Evolutionary conservation across 2,888 invertebrate genomes (phyloP).

Genomic region (Ophioninae sp.): DNA sequence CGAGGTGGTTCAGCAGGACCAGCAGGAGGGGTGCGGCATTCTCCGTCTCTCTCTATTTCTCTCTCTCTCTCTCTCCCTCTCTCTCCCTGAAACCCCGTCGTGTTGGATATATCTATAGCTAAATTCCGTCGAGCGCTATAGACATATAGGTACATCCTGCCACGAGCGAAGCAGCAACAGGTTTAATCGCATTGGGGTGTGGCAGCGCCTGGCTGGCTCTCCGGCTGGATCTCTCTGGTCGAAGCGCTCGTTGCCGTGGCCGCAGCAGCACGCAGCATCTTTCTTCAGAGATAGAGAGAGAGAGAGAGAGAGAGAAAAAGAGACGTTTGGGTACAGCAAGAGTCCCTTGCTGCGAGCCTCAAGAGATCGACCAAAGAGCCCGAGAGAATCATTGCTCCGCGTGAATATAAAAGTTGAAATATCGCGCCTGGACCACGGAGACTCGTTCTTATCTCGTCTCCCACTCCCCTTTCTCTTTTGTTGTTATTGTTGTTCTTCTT

Average conservation of each 20-base stretch:
- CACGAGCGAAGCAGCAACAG: constrained; percentile 77
- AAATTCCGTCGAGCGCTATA: constrained; percentile 25
- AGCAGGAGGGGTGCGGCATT: constrained; percentile 60
- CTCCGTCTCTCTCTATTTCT: constrained; percentile 62
- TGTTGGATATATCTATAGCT: constrained; percentile 41
- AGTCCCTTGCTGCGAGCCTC: constrained; percentile 52
- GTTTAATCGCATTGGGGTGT: constrained; percentile 79
- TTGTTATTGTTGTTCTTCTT: constrained; percentile 6
- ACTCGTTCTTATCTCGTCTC: constrained; percentile 61
- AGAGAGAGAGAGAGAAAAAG: constrained; percentile 28
- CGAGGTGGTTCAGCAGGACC: constrained; percentile 45
- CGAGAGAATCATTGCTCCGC: constrained; percentile 63
- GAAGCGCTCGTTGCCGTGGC: constrained; percentile 63
- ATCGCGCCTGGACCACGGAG: constrained; percentile 64
- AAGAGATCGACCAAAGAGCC: constrained; percentile 58
- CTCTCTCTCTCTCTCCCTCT: constrained; percentile 62
- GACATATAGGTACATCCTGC: constrained; percentile 66
- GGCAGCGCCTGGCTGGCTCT: constrained; percentile 73
- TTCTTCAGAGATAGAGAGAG: constrained; percentile 26
- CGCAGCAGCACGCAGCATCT: constrained; percentile 43
- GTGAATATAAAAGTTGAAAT: constrained; percentile 69
- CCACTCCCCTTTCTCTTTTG: constrained; percentile 39
- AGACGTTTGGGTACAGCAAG: constrained; percentile 47
- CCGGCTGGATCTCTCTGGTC: constrained; percentile 64
- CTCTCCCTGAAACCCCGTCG: constrained; percentile 65